Evolutionary conservation across 2,888 invertebrate genomes (phyloP), one percentile per base, ranked within the genome.

Genomic region (Tigriopus californicus): DNA sequence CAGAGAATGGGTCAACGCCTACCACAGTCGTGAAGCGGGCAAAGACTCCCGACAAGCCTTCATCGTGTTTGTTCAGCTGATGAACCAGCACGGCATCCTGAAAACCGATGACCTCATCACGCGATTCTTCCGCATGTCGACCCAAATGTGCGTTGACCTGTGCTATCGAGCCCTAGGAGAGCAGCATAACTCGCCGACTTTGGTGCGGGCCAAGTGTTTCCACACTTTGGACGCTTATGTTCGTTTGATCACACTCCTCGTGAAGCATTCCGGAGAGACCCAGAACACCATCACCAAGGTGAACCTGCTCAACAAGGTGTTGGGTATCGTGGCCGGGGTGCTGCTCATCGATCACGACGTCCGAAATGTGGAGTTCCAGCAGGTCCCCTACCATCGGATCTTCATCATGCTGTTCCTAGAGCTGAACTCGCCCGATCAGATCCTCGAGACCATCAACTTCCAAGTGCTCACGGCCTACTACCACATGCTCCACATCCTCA

Each of bases 51-150:
- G 83, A 0, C 92, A 92, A 71, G 88, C 92, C 46, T 94, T 97
- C 72, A 83, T 86, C 63, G 74, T 87, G 64, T 95, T 95, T 72
- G 91, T 97, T 3, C 89, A 89, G 33, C 69, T 92, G 72, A 91
- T 98, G 92, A 94, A 94, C 70, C 79, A 87, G 67, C 86, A 89
- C 66, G 91, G 98, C 4, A 91, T 98, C 62, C 75, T 95, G 58
- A 95, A 95, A 72, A 92, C 94, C 0, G 98, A 99, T 69, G 97
- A 98, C 68, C 77, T 94, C 67, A 94, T 98, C 63, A 91, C 94
- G 0, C 76, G 65, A 41, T 98, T 98, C 76, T 95, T 99, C 77
- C 81, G 97, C 48, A 80, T 95, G 62, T 91, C 92, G 60, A 91
- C 92, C 0, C 92, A 95, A 71, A 83, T 94, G 78, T 95, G 95